Evolutionary conservation across 1,140 invertebrate genomes (phyloP).

Genomic region (Macrosteles quadrilineatus): DNA sequence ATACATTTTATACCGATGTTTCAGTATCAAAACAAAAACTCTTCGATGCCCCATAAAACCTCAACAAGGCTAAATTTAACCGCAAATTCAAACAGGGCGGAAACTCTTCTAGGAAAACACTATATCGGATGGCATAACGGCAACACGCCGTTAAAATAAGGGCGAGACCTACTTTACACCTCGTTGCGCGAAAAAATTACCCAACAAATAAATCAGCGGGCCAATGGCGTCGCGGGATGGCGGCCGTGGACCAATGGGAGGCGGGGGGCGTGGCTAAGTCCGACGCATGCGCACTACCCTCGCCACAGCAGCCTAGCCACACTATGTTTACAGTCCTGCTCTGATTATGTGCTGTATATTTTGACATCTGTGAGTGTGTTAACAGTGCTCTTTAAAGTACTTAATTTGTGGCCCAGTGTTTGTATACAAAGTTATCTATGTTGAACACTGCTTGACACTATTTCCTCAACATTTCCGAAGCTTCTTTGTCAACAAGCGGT

Average conservation of each 20-base stretch:
- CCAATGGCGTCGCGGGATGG: slow-evolving; percentile 1
- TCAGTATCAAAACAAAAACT: too few relatives aligned
- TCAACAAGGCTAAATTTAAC: too few relatives aligned
- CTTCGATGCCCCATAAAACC: too few relatives aligned
- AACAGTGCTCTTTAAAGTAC: slow-evolving; percentile 10
- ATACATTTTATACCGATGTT: too few relatives aligned
- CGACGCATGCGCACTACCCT: not conserved
- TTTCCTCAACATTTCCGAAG: slow-evolving; percentile 13
- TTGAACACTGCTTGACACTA: not conserved
- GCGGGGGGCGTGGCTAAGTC: slow-evolving; percentile 1
- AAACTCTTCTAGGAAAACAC: too few relatives aligned
- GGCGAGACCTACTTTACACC: slow-evolving; percentile 1
- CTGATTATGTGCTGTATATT: slow-evolving; percentile 20
- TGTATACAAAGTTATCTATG: slow-evolving; percentile 24
- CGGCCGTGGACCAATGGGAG: not conserved
- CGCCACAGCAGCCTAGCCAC: not conserved
- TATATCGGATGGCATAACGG: not conserved
- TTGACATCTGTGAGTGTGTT: slow-evolving; percentile 24
- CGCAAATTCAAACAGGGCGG: too few relatives aligned
- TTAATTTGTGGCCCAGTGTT: slow-evolving; percentile 20
- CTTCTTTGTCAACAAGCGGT: not conserved
- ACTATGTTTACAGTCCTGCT: slow-evolving; percentile 2
- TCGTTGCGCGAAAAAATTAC: not conserved
- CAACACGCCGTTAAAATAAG: not conserved
- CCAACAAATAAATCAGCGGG: not conserved